phyloP scores from a whole-genome alignment of 64 coral and sea anemone genomes.

The Porites australiensis region DNA sequence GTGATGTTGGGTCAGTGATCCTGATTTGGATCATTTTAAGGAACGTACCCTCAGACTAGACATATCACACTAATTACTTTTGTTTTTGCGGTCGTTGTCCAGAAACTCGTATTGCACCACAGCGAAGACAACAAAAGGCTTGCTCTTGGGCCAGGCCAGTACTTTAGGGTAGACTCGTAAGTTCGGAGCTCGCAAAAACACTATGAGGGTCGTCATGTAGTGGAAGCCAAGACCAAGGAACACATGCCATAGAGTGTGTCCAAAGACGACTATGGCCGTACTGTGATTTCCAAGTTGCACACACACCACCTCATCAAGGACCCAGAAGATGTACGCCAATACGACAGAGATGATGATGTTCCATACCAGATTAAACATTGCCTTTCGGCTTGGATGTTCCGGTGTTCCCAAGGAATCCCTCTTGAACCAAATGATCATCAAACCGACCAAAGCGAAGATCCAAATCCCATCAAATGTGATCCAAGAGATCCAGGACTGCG shows the following conservation, averaged over 20 bases:
- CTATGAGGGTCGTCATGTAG: conserved; percentile 15
- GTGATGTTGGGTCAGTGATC: too few species aligned
- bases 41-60: too few species aligned
- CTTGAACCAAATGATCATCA: conserved; percentile 6
- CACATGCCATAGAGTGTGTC: conserved; percentile 18
- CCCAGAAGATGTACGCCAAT: conserved; percentile 19
- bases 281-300: not conserved
- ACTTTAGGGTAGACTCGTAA: conserved; percentile 7
- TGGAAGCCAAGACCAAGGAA: conserved; percentile 16
- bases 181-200: conserved; percentile 1
- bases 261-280: conserved; percentile 5
- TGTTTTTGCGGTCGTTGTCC: too few species aligned
- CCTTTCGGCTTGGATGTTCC: not conserved
- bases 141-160: conserved; percentile 5
- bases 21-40: too few species aligned
- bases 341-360: conserved; percentile 7
- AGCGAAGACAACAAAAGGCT: conserved; percentile 3
- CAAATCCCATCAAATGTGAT: conserved; percentile 13
- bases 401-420: conserved; percentile 15
- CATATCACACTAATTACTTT: too few species aligned
- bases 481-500: conserved; percentile 9
- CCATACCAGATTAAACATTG: conserved; percentile 33
- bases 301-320: conserved; percentile 31
- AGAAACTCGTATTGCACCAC: conserved; percentile 37
- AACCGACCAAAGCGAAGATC: not conserved